phyloP scores from a whole-genome alignment of 2,888 invertebrate species.

The Hypercompe scribonia region DNA sequence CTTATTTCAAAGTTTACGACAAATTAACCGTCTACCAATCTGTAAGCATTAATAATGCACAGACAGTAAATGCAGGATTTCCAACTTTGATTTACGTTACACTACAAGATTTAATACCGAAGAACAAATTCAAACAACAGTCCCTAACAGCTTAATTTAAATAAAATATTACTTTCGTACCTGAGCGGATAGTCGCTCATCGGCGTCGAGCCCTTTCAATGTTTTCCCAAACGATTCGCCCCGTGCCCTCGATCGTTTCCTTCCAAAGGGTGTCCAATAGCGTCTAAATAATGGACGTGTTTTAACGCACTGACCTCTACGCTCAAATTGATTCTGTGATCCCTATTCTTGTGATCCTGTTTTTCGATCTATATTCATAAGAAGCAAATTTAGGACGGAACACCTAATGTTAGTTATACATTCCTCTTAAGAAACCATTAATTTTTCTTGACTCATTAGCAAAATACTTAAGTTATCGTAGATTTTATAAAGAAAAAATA shows the following conservation, averaged over 20 bases:
- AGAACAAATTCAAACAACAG: constrained; percentile 65
- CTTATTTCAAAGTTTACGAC: neutral
- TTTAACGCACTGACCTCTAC: constrained; percentile 72
- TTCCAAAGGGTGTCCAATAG: constrained; percentile 60
- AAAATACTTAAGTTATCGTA: neutral
- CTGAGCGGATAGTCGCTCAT: constrained; percentile 67
- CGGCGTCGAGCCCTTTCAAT: constrained; percentile 69
- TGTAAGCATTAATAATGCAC: constrained; percentile 37
- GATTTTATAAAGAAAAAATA: neutral
- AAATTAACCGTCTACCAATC: constrained; percentile 18
- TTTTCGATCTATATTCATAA: constrained; percentile 56
- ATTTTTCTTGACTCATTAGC: neutral
- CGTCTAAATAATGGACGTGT: constrained; percentile 79
- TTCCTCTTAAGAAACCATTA: neutral
- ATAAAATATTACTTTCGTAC: constrained; percentile 75
- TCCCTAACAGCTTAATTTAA: constrained; percentile 70
- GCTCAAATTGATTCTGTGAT: constrained; percentile 77
- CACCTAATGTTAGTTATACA: neutral
- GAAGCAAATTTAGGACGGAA: neutral
- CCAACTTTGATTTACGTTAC: constrained; percentile 49
- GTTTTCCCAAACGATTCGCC: constrained; percentile 73
- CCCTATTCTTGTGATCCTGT: constrained; percentile 75
- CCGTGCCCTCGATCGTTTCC: constrained; percentile 61
- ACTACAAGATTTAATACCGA: constrained; percentile 58
- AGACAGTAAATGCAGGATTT: constrained; percentile 38